Percentiles rank a stretch among this genome's conserved stretches.
Evolutionary conservation across 2,113 vertebrate species (phyloP).

Genomic region (Phyllostomus discolor): DNA sequence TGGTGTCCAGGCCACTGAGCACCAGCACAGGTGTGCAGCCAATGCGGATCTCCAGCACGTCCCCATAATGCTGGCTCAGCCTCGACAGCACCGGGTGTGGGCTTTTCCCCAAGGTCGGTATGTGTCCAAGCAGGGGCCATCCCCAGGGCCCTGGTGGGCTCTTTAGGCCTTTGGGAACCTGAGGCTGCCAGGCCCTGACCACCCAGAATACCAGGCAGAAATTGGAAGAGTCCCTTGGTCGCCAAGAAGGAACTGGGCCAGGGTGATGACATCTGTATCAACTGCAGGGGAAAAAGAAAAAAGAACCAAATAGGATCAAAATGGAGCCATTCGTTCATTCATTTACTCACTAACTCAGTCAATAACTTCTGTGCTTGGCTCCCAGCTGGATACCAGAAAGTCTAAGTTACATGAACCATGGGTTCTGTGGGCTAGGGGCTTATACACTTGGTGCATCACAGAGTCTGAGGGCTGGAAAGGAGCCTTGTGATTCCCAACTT

Average conservation of each 20-base stretch:
- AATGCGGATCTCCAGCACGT: slow-evolving; percentile 87
- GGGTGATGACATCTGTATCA: not conserved
- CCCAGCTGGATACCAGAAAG: not conserved
- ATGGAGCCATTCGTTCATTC: slow-evolving; percentile 73
- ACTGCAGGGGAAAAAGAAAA: not conserved
- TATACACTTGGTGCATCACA: slow-evolving; percentile 57
- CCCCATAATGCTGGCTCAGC: slow-evolving; percentile 87
- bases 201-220: slow-evolving; percentile 82
- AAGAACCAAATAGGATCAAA: not conserved
- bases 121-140: slow-evolving; percentile 86
- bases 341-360: not conserved
- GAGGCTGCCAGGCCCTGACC: slow-evolving; percentile 66
- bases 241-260: slow-evolving; percentile 65
- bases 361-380: not conserved
- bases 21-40: slow-evolving; percentile 91
- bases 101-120: slow-evolving; percentile 82
- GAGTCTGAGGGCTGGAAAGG: slow-evolving; percentile 59
- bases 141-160: slow-evolving; percentile 86
- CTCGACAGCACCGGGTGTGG: slow-evolving; percentile 84
- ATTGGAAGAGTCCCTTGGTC: slow-evolving; percentile 76
- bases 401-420: not conserved
- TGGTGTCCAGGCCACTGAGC: slow-evolving; percentile 84
- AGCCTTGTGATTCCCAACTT: not conserved
- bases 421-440: slow-evolving; percentile 72
- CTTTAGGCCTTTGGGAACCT: slow-evolving; percentile 84